Conservation (phyloP, 2,113 vertebrate genomes). For the Melospiza georgiana region DNA sequence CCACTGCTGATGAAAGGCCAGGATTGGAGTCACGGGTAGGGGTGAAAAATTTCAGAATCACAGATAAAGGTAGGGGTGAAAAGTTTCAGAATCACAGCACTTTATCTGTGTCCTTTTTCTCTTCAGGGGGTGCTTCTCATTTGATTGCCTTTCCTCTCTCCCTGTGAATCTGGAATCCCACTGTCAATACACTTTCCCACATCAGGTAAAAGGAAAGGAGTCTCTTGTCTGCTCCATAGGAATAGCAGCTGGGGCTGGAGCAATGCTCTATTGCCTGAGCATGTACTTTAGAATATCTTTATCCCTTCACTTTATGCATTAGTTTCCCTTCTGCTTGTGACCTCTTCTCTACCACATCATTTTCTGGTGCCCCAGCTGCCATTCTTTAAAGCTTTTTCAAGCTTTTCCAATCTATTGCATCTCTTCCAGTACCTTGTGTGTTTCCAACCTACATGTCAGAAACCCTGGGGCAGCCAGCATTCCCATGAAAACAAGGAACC, state of each 20-base stretch:
- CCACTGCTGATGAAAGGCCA: neutral
- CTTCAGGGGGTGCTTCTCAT: neutral
- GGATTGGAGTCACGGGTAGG: neutral
- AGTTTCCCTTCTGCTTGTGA: neutral
- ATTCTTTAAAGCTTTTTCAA: neutral
- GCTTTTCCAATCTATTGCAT: neutral
- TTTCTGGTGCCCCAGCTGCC: neutral
- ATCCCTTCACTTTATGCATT: neutral
- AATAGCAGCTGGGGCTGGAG: accelerated
- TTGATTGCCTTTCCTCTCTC: neutral
- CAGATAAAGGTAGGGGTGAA: neutral
- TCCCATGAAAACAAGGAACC: neutral
- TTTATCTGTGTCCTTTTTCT: neutral
- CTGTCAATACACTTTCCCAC: neutral
- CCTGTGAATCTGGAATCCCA: neutral
- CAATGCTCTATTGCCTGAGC: neutral
- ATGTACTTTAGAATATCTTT: neutral
- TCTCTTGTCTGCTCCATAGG: neutral
- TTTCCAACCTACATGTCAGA: accelerated
- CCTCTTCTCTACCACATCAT: neutral
- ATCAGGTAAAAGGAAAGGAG: neutral
- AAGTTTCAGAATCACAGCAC: accelerated
- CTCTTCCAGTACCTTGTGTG: neutral
- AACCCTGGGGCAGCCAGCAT: neutral
- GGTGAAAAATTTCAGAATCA: accelerated